These are phyloP conservation scores for Brachionus paranguensis DNA, from an alignment of 1,140 invertebrate species.

Conservation along the genomic window DNA sequence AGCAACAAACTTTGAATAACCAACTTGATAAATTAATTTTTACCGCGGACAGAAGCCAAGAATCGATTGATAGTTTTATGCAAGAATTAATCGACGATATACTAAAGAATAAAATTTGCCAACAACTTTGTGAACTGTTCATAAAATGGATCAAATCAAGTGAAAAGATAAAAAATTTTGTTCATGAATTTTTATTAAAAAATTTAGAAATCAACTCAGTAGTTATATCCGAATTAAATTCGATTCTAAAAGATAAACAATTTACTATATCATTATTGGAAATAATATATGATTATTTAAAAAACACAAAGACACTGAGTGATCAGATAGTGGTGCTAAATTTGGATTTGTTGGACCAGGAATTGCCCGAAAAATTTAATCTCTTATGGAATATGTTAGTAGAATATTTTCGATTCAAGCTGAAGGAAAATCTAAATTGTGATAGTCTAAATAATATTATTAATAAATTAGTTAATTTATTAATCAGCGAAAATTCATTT, in stretches of 20 bases:
- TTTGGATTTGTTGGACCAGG: neutral
- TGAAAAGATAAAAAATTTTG: neutral
- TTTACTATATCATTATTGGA: neutral
- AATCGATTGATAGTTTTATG: neutral
- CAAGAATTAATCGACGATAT: neutral
- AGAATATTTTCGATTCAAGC: neutral
- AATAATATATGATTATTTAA: neutral
- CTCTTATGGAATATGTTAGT: neutral
- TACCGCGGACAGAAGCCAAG: neutral
- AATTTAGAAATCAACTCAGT: neutral
- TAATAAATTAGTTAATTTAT: neutral
- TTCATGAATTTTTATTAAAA: neutral
- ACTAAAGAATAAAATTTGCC: neutral
- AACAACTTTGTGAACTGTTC: neutral
- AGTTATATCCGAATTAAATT: neutral
- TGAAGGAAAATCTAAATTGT: neutral
- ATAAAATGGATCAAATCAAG: neutral
- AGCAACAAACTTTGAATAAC: neutral
- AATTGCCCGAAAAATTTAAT: neutral
- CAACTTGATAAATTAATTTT: neutral
- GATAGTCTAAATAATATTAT: neutral
- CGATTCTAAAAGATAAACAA: neutral
- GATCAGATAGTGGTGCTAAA: neutral
- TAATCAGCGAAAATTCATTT: neutral
- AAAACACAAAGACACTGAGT: neutral